A percentile compares a stretch with the other conserved stretches of the same genome.
Conservation (phyloP, 2,797 vertebrate species). For the Strix occidentalis region DNA sequence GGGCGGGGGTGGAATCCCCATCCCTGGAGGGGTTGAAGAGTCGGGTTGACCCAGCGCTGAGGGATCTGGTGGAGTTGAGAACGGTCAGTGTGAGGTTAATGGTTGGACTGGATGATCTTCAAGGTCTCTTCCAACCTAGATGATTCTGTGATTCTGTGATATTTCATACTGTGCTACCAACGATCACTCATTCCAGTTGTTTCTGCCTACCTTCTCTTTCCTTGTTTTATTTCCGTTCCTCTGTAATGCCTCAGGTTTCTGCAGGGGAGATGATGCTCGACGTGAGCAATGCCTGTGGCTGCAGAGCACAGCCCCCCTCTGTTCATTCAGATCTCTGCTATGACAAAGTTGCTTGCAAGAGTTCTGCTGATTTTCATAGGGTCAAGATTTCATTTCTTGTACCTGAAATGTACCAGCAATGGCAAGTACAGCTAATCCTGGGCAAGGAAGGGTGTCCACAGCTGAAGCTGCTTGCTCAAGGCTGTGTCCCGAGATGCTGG, state of each 20-base stretch:
- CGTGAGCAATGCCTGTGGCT: background rate
- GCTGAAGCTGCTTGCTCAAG: background rate
- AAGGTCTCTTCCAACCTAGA: no score
- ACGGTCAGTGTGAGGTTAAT: no score
- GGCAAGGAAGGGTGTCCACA: background rate
- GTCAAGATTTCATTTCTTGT: background rate
- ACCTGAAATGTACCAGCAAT: background rate
- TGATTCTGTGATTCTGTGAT: no score
- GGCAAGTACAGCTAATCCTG: background rate
- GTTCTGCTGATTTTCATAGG: background rate
- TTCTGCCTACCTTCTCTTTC: background rate
- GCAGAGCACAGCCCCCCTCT: background rate
- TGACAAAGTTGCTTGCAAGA: background rate
- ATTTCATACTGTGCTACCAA: background rate
- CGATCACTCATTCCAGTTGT: background rate
- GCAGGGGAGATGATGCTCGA: background rate
- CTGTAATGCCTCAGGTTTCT: background rate
- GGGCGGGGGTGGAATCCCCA: no score
- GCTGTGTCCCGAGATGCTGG: background rate
- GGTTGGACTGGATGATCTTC: no score
- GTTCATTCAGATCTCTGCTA: background rate
- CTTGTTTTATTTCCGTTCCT: background rate
- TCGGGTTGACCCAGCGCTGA: no score
- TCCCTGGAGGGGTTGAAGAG: no score
- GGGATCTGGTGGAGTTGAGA: no score